Base-by-base conservation (phyloP, 2,113 vertebrate genomes). In the Melanerpes aurifrons region DNA sequence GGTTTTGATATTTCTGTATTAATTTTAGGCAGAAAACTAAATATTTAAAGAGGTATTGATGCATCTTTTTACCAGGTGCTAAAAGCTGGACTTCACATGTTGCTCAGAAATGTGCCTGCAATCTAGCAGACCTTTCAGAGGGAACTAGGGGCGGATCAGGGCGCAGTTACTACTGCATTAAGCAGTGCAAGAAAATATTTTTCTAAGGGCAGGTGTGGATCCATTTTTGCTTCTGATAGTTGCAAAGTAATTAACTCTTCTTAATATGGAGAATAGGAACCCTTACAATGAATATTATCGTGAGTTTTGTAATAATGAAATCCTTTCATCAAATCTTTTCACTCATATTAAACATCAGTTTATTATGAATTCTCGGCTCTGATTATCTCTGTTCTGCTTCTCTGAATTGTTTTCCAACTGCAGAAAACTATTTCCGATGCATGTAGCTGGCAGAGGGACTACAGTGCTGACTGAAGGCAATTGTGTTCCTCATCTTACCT, bases 1-100 rank as follows among this genome's bases (percentile, higher is more conserved):
- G 43, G 43, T 24, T 81, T 68, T 94, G 53, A 47, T 95, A 78
- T 95, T 90, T 80, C 82, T 87, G 53, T 81, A 86, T 94, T 95
- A 94, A 82, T 95, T 96, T 96, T 90, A 76, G 31, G 64, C 69
- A 92, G 71, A 71, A 89, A 87, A 58, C 48, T 66, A 95, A 96
- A 95, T 95, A 97, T 87, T 97, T 95, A 86, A 89, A 74, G 79
- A 94, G 50, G 67, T 79, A 35, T 21, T 48, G 35, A 68, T 87
- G 43, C 28, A 48, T 69, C 62, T 66, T 69, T 92, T 29, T 50
- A 22, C 29, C 37, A 61, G 53, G 12, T 91, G 56, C 25, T 57
- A 35, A 25, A 63, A 69, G 47, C 0, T 69, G 77, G 76, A 40
- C 81, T 90, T 93, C 50, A 71, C 63, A 82, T 15, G 63, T 93